Conservation (phyloP, 1,140 invertebrate genomes). For the Dreissena polymorpha region DNA sequence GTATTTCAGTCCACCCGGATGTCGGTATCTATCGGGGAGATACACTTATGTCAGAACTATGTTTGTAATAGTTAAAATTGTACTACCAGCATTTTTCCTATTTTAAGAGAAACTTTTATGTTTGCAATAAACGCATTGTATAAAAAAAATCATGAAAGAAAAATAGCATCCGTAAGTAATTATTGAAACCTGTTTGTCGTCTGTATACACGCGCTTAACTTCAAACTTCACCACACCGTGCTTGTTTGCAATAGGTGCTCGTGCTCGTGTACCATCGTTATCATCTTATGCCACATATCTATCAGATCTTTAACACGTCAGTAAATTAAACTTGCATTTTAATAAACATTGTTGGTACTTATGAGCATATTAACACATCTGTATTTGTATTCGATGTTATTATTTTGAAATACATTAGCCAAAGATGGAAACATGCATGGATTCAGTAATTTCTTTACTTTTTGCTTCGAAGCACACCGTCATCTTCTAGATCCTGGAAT, state of each 20-base stretch:
- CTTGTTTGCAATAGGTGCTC: slow-evolving; percentile 8
- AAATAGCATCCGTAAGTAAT: no score
- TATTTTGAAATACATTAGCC: background rate
- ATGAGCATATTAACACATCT: background rate
- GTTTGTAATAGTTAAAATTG: no score
- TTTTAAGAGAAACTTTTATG: no score
- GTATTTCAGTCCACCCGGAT: background rate
- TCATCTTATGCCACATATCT: background rate
- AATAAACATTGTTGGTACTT: background rate
- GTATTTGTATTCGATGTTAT: background rate
- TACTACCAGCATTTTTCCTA: no score
- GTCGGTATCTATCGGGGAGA: background rate
- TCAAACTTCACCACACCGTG: slow-evolving; percentile 41
- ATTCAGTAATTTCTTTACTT: slow-evolving; percentile 12
- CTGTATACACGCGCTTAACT: slow-evolving; percentile 15
- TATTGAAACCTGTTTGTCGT: slow-evolving; percentile 11
- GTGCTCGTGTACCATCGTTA: background rate
- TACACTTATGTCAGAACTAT: no score
- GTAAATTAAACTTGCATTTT: background rate
- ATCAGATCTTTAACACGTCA: background rate
- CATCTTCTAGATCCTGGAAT: slow-evolving; percentile 5
- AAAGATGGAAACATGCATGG: background rate
- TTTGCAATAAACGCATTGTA: no score
- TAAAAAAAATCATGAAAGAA: no score
- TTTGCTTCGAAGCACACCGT: slow-evolving; percentile 39